Conservation (phyloP, 1,140 invertebrate genomes). For the Drosophila nannoptera region DNA sequence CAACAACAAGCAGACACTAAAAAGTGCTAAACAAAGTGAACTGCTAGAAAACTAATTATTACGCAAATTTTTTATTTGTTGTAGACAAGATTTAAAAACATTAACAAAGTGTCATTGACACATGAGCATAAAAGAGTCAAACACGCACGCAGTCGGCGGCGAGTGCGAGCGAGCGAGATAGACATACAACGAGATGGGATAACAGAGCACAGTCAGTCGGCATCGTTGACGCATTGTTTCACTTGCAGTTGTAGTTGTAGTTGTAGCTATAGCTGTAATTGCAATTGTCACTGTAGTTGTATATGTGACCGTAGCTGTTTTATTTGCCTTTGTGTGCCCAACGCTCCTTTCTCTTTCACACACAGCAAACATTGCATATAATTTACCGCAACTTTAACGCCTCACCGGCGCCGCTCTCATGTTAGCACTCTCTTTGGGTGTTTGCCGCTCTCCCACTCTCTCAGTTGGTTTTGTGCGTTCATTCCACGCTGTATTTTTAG, state of each 20-base stretch:
- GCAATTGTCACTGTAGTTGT: slow-evolving; percentile 1
- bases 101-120: slow-evolving; percentile 48
- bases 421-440: not conserved
- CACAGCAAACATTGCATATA: slow-evolving; percentile 25
- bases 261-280: not conserved
- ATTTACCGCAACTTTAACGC: slow-evolving; percentile 25
- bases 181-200: slow-evolving; percentile 9
- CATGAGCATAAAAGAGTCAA: slow-evolving; percentile 31
- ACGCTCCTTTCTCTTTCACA: slow-evolving; percentile 35
- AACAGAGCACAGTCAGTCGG: slow-evolving; percentile 4
- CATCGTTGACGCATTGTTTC: not conserved
- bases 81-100: slow-evolving; percentile 33
- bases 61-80: slow-evolving; percentile 43
- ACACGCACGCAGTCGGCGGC: not conserved
- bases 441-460: slow-evolving; percentile 17
- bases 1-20: slow-evolving; percentile 17
- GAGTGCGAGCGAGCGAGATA: not conserved
- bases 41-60: slow-evolving; percentile 38
- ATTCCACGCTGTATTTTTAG: slow-evolving; percentile 41
- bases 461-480: slow-evolving; percentile 4
- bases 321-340: slow-evolving; percentile 1
- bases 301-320: not conserved
- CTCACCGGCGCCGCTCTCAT: slow-evolving; percentile 26
- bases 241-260: not conserved
- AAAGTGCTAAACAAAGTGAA: slow-evolving; percentile 30